Base-by-base conservation (phyloP, 2,888 invertebrate genomes). In the Agapetus fuscipes region DNA sequence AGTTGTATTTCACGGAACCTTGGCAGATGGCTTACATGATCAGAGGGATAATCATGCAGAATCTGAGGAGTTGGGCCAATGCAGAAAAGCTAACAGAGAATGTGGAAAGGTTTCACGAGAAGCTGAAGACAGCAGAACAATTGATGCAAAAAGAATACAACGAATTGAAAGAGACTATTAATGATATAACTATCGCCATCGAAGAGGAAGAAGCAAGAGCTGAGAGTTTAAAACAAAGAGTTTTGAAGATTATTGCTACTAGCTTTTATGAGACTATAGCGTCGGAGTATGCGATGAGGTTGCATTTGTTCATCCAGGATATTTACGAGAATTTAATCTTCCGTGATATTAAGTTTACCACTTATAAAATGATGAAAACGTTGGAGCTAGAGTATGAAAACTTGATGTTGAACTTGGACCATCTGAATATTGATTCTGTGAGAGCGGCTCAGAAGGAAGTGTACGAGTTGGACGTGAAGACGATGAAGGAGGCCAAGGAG, bases 301-400 rank as follows among this genome's bases (percentile, higher is more conserved):
- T 80, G 25, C 59, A 65, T 43, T 61, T 75, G 5, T 74, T 74
- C 53, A 65, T 81, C 37, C 76, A 80, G 53, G 79, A 78, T 53
- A 71, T 76, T 17, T 80, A 72, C 53, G 76, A 78, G 55, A 68
- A 66, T 30, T 61, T 78, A 28, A 62, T 74, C 16, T 66, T 61
- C 1, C 68, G 74, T 9, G 77, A 73, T 52, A 74, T 71, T 3
- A 72, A 74, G 51, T 58, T 74, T 43, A 66, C 67, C 32, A 64
- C 73, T 37, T 56, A 62, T 34, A 58, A 66, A 5, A 71, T 78
- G 63, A 76, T 79, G 56, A 71, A 64, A 50, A 63, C 64, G 35
- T 64, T 81, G 41, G 80, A 81, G 56, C 54, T 58, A 2, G 61
- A 64, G 53, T 76, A 76, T 51, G 61, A 68, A 64, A 54, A 58